Evolutionary conservation across 2,113 vertebrate species (phyloP), one percentile per base, ranked within the genome.

Genomic region (Hippoglossus stenolepis): DNA sequence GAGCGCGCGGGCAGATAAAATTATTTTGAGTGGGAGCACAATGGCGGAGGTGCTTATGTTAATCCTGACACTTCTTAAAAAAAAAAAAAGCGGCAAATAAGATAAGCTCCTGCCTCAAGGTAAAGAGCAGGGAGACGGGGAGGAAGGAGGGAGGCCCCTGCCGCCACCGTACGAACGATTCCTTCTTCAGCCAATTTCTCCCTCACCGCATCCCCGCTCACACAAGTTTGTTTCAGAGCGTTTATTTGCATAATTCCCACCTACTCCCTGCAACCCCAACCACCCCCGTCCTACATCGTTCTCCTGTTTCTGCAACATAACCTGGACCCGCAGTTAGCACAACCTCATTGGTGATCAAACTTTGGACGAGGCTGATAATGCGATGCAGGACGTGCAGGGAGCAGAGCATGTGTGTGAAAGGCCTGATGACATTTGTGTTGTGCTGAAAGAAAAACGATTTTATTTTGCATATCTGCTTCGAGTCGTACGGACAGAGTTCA

Each of bases 21-120:
- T 91, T 57, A 92, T 92, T 92, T 85, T 87, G 87, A 91, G 91
- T 86, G 85, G 85, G 87, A 83, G 86, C 88, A 92, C 91, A 92
- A 93, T 89, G 83, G 91, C 70, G 73, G 93, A 93, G 93, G 90
- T 94, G 89, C 92, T 94, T 93, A 94, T 92, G 90, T 87, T 93
- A 94, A 94, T 94, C 92, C 91, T 70, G 75, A 81, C 80, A 90
- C 86, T 92, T 76, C 70, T 89, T 89, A 63, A 73, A 82, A 81
- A 77, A 87, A 68, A 80, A 79, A 85, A 66, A 45, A 65, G 75
- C 79, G 14, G 86, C 79, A 89, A 87, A 88, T 84, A 90, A 93
- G 90, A 94, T 93, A 93, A 94, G 91, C 87, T 72, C 47, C 83
- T 73, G 92, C 90, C 92, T 89, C 70, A 92, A 93, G 92, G 91